phyloP scores from a whole-genome alignment of 2,113 vertebrate species.

The Lophotis ruficrista region DNA sequence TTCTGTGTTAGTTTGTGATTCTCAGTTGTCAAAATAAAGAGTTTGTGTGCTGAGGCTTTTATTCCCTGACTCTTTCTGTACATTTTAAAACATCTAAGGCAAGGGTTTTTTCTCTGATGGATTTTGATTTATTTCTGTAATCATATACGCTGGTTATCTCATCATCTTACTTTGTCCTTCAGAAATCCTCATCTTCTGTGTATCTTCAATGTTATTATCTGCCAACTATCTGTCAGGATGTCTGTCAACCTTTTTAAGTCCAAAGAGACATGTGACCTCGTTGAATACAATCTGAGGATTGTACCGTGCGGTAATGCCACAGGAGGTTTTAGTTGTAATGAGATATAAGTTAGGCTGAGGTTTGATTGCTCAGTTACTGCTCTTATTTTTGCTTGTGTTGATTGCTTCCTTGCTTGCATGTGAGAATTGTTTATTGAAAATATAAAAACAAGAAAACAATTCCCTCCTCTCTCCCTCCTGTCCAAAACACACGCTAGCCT shows the following conservation, averaged over 20 bases:
- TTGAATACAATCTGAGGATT: background rate
- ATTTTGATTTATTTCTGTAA: background rate
- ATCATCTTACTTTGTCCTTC: conserved; percentile 18
- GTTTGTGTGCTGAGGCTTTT: background rate
- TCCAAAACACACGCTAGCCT: background rate
- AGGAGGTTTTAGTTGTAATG: background rate
- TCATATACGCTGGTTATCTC: background rate
- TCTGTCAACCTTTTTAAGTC: background rate
- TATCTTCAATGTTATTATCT: background rate
- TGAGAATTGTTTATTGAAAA: background rate
- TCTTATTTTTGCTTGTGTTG: background rate
- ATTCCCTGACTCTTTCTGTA: background rate
- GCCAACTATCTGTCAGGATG: background rate
- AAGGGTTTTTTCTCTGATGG: background rate
- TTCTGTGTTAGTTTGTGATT: background rate
- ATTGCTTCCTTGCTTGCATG: background rate
- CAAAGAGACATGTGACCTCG: conserved; percentile 23
- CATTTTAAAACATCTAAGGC: background rate
- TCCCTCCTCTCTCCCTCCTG: background rate
- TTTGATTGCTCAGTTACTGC: background rate
- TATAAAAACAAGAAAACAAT: background rate
- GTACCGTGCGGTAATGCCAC: background rate
- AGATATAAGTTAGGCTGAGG: background rate
- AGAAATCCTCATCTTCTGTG: conserved; percentile 10
- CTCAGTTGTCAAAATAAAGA: background rate